A percentile compares a stretch with the other conserved stretches of the same genome.
Evolutionary conservation across 2,888 invertebrate species (phyloP).

Genomic region (Drosophila borborema): DNA sequence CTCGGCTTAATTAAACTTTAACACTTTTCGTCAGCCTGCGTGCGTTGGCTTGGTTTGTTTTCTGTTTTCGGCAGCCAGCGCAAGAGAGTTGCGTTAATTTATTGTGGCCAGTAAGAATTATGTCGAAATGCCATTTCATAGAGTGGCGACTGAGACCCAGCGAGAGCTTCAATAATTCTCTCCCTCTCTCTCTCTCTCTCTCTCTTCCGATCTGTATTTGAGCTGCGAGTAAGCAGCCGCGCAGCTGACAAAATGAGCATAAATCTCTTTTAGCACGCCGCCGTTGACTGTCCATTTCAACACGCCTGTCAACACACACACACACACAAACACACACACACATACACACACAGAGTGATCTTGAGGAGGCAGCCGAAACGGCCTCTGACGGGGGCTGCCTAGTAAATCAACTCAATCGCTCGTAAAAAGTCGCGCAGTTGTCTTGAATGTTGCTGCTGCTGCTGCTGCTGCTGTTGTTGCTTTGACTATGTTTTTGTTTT

Average conservation of each 20-base stretch:
- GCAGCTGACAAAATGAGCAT: constrained; percentile 77
- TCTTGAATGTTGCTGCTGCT: constrained; percentile 36
- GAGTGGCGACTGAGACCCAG: constrained; percentile 23
- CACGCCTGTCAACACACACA: constrained; percentile 80
- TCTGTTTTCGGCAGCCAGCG: constrained; percentile 20
- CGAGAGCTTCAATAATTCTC: constrained; percentile 1
- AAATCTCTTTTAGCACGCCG: constrained; percentile 79
- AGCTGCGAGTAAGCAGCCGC: constrained; percentile 56
- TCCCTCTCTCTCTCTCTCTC: not conserved
- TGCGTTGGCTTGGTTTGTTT: not conserved
- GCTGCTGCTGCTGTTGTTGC: constrained; percentile 21
- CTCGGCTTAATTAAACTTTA: constrained; percentile 73
- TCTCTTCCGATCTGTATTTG: not conserved
- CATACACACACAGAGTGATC: constrained; percentile 6
- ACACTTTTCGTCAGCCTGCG: constrained; percentile 68
- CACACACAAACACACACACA: constrained; percentile 32
- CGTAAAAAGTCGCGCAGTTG: constrained; percentile 73
- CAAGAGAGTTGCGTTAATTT: constrained; percentile 54
- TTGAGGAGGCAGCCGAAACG: constrained; percentile 48
- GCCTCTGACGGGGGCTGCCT: constrained; percentile 68
- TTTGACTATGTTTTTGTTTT: constrained; percentile 39
- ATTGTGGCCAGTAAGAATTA: constrained; percentile 62
- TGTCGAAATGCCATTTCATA: constrained; percentile 69
- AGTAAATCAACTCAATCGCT: constrained; percentile 80
- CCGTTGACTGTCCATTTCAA: constrained; percentile 78